Evolutionary conservation across 2,888 invertebrate genomes (phyloP).

Genomic region (Epiperipatus broadwayi): DNA sequence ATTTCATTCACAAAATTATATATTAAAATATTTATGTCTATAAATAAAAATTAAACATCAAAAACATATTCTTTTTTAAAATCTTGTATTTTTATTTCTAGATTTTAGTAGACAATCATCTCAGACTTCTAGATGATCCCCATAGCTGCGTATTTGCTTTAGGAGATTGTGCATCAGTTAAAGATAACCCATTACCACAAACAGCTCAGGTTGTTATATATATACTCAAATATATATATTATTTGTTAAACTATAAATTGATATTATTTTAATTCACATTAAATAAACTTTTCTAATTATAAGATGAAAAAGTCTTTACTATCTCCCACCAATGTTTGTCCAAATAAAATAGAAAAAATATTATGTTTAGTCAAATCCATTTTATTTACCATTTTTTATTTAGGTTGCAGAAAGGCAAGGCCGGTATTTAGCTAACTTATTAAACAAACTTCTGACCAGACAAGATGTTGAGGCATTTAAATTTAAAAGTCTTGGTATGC

Average conservation of each 20-base stretch:
- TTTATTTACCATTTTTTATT: constrained; percentile 11
- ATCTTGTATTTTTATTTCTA: constrained; percentile 9
- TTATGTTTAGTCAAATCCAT: background rate
- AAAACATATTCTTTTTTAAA: background rate
- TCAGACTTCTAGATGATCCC: constrained; percentile 23
- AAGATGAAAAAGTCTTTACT: too few relatives aligned
- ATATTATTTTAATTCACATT: too few relatives aligned
- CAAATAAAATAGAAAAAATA: constrained; percentile 1
- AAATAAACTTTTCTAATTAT: too few relatives aligned
- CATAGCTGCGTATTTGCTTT: constrained; percentile 25
- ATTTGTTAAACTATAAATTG: too few relatives aligned
- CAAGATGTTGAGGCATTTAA: constrained; percentile 20
- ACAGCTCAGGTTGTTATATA: constrained; percentile 28
- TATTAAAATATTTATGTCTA: background rate
- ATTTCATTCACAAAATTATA: constrained; percentile 12
- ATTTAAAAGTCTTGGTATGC: constrained; percentile 26
- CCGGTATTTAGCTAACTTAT: constrained; percentile 24
- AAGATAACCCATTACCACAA: constrained; percentile 25
- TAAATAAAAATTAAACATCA: background rate
- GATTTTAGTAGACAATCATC: constrained; percentile 25
- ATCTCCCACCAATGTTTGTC: too few relatives aligned
- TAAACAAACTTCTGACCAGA: constrained; percentile 18
- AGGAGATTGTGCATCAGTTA: constrained; percentile 30
- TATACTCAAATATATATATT: too few relatives aligned
- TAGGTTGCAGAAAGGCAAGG: constrained; percentile 31